Percentiles rank a stretch among this genome's conserved stretches.
Conservation (phyloP, 2,888 invertebrate genomes). For the Venusia cambrica region DNA sequence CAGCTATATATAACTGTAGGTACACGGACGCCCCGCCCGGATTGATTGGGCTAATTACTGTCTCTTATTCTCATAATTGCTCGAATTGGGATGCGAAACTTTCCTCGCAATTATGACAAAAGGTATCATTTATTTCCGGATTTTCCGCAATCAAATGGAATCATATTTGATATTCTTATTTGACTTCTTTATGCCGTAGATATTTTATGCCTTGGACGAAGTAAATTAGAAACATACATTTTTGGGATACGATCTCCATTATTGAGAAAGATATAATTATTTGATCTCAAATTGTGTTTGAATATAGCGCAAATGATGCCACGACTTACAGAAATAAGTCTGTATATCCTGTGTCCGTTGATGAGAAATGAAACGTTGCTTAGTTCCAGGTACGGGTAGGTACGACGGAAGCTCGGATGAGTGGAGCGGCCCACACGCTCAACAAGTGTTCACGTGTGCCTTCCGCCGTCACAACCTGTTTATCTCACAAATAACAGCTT, state of each 20-base stretch:
- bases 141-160: conserved; percentile 40
- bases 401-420: conserved; percentile 1
- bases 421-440: conserved; percentile 49
- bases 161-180: conserved; percentile 16
- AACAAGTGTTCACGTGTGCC: conserved; percentile 77
- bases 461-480: conserved; percentile 27
- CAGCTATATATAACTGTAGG: too few species aligned
- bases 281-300: too few species aligned
- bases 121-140: conserved; percentile 53
- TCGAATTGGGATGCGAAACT: conserved; percentile 59
- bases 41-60: conserved; percentile 75
- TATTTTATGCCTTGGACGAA: too few species aligned
- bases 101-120: conserved; percentile 48
- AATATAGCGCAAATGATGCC: too few species aligned
- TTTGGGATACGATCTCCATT: too few species aligned
- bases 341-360: too few species aligned
- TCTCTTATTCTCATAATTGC: conserved; percentile 72
- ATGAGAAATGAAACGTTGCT: not conserved
- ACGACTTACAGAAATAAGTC: too few species aligned
- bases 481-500: conserved; percentile 26
- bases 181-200: too few species aligned
- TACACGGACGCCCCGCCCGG: conserved; percentile 33
- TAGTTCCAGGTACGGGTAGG: conserved; percentile 18
- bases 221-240: too few species aligned
- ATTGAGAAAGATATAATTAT: too few species aligned